A percentile compares a stretch with the other conserved stretches of the same genome.
phyloP scores from a whole-genome alignment of 1,140 invertebrate species.

The Battus philenor region DNA sequence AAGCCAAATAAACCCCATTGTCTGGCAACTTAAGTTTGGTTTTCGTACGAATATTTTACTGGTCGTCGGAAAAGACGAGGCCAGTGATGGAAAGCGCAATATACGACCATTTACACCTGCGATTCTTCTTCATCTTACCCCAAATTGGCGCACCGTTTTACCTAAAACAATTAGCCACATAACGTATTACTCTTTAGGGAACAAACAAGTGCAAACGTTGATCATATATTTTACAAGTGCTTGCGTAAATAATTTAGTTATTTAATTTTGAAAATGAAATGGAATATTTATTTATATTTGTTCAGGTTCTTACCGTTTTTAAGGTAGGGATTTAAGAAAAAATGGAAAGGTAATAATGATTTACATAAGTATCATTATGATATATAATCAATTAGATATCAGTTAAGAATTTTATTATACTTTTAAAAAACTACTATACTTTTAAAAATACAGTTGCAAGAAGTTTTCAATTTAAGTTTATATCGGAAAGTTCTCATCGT shows the following conservation, averaged over 20 bases:
- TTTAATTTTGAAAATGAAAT: constrained; percentile 68
- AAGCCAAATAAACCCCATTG: constrained; percentile 47
- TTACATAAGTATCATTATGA: too few species aligned
- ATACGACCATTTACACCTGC: constrained; percentile 64
- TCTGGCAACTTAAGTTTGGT: constrained; percentile 36
- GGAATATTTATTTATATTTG: too few species aligned
- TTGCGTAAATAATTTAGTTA: constrained; percentile 70
- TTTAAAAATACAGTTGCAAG: too few species aligned
- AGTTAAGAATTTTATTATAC: too few species aligned
- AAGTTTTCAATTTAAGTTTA: too few species aligned
- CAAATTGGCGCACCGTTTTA: constrained; percentile 63
- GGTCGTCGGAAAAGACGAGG: constrained; percentile 12
- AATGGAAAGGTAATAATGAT: too few species aligned
- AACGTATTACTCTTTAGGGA: constrained; percentile 73
- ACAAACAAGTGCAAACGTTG: constrained; percentile 62
- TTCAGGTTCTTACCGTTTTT: too few species aligned
- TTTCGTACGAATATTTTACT: constrained; percentile 22
- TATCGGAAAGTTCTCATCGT: too few species aligned
- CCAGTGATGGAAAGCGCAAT: constrained; percentile 59
- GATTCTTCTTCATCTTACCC: constrained; percentile 71
- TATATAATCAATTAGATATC: too few species aligned
- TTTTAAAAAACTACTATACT: too few species aligned
- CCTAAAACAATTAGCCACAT: constrained; percentile 72
- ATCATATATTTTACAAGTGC: constrained; percentile 70
- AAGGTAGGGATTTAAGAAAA: too few species aligned